Conservation (phyloP, 2,797 vertebrate species). For the Melanogrammus aeglefinus region DNA sequence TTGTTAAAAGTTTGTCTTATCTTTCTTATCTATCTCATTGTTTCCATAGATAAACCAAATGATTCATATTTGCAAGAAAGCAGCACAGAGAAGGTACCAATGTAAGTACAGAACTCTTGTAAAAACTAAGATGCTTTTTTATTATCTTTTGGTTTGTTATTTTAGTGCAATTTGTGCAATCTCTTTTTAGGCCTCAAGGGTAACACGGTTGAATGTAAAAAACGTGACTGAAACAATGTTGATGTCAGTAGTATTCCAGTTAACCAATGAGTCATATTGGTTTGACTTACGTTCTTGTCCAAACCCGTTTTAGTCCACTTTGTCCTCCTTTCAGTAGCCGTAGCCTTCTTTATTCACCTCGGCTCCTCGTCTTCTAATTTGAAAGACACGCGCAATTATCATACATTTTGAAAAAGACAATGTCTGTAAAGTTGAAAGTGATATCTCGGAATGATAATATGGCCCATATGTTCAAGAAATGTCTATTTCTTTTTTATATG, state of each 20-base stretch:
- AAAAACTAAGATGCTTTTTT: neutral
- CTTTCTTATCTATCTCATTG: constrained; percentile 2
- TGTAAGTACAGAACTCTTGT: constrained; percentile 59
- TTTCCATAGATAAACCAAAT: constrained; percentile 51
- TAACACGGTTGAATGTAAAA: neutral
- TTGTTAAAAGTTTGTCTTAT: neutral
- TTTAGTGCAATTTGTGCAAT: neutral
- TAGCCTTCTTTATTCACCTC: neutral
- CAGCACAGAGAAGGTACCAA: constrained; percentile 73
- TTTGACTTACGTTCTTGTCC: neutral
- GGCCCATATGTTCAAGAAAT: neutral
- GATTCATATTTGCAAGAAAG: constrained; percentile 65
- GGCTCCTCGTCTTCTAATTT: neutral
- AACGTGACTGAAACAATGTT: neutral
- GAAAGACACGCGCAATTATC: neutral
- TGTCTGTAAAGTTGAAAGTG: neutral
- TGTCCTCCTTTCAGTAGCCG: neutral
- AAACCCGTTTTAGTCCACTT: neutral
- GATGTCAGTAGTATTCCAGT: neutral
- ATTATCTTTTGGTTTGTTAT: neutral
- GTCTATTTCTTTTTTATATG: no score
- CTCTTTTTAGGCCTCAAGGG: neutral
- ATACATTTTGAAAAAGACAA: neutral
- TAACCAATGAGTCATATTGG: neutral
- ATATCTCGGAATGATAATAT: neutral